Base-by-base conservation (phyloP, 1,140 invertebrate species). In the Drosophila subobscura region DNA sequence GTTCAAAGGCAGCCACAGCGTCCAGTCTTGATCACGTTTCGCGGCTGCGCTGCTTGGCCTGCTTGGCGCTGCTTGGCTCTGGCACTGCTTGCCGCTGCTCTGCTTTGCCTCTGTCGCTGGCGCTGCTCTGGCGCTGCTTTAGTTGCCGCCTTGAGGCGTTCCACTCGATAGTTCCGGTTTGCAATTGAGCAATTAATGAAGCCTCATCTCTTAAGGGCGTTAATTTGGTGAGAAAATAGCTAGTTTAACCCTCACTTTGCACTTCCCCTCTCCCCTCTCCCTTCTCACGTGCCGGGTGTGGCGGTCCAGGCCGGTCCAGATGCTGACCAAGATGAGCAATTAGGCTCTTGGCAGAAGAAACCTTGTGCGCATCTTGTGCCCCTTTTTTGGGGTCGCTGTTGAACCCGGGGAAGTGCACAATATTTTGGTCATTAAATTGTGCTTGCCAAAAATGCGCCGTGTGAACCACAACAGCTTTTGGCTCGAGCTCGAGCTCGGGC, bases 171-270 rank as follows among this genome's bases (percentile, higher is more conserved):
- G 79, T 84, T 84, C 79, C 79, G 79, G 79, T 84, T 84, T 79
- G 75, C 79, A 83, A 83, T 83, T 83, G 79, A 79, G 79, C 80
- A 84, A 84, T 84, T 84, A 85, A 84, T 79, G 71, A 50, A 51
- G 71, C 79, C 72, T 53, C 71, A 64, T 70, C 42, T 29, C 27
- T 58, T 37, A 37, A 81, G 76, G 66, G 77, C 58, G 66, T 74
- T 63, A 67, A 72, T 80, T 84, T 85, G 79, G 79, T 84, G 79
- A 85, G 79, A 84, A 84, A 84, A 85, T 55, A 56, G 57, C 71
- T 49, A 29, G 77, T 47, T 42, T 50, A 37, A 22, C 7, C 7
- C 10, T 10, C 33, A 37, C 33, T 12, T 37, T 8, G 4, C 4
- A 20, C 16, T 10, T 12, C 2, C 27, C 6, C 27, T 7, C 2